Conservation (phyloP, 1,140 invertebrate genomes). For the Drosophila kikkawai region DNA sequence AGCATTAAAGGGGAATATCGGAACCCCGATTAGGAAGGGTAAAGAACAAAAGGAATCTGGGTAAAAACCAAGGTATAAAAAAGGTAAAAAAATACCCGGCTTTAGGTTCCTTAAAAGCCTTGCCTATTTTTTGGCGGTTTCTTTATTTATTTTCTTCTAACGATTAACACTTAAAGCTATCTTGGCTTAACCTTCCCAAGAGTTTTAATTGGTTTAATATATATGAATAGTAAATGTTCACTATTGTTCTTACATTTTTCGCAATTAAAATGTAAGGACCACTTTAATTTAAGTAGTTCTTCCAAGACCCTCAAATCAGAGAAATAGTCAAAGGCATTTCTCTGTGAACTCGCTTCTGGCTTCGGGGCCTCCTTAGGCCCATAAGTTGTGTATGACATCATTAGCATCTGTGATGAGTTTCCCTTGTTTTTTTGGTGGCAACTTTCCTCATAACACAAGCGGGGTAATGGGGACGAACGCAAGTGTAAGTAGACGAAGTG, state of each 20-base stretch:
- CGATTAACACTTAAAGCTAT: neutral
- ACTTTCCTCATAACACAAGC: conserved; percentile 50
- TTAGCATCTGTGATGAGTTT: conserved; percentile 51
- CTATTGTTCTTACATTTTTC: neutral
- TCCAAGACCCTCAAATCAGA: neutral
- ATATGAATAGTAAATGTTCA: neutral
- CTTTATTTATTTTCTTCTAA: neutral
- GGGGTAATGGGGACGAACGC: conserved; percentile 16
- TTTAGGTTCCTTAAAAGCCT: neutral
- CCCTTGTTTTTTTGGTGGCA: conserved; percentile 25
- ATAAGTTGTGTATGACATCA: conserved; percentile 37
- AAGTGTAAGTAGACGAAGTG: conserved; percentile 35
- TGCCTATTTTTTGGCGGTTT: neutral
- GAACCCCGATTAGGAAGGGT: conserved; percentile 11
- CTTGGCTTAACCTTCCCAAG: neutral
- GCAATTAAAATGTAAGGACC: conserved; percentile 48
- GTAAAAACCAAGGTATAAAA: neutral
- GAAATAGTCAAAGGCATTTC: conserved; percentile 2
- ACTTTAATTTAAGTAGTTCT: neutral
- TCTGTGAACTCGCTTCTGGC: neutral
- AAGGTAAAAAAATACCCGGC: neutral
- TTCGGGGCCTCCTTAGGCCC: conserved; percentile 14
- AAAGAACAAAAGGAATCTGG: conserved; percentile 4
- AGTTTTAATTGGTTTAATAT: neutral
- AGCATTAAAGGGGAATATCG: conserved; percentile 28